phyloP scores from a whole-genome alignment of 2,797 vertebrate genomes.

The Sus cebifrons region DNA sequence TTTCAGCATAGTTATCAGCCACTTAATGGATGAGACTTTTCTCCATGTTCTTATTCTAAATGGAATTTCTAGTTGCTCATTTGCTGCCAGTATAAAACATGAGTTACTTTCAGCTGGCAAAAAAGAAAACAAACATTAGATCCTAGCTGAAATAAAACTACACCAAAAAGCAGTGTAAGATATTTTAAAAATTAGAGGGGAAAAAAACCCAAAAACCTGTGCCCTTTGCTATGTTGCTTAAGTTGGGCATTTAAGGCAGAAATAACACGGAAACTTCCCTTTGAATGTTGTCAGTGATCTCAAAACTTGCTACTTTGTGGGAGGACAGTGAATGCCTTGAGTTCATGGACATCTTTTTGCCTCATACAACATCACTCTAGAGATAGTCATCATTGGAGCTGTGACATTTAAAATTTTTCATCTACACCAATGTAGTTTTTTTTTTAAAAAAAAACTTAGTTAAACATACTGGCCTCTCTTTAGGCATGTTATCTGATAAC shows the following conservation, averaged over 20 bases:
- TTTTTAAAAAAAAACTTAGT: neutral
- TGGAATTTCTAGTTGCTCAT: slow-evolving; percentile 37
- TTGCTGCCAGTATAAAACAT: slow-evolving; percentile 48
- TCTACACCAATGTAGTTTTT: neutral
- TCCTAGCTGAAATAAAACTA: slow-evolving; percentile 50
- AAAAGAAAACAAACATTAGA: neutral
- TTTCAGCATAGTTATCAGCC: neutral
- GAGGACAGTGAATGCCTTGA: neutral
- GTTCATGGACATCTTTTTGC: neutral
- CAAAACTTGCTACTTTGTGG: slow-evolving; percentile 10
- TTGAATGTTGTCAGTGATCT: neutral
- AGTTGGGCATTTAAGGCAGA: neutral
- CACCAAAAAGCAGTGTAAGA: slow-evolving; percentile 34
- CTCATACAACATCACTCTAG: neutral
- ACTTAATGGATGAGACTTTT: slow-evolving; percentile 19
- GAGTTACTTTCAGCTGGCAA: slow-evolving; percentile 36
- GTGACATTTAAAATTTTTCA: slow-evolving; percentile 65
- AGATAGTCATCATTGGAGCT: slow-evolving; percentile 7
- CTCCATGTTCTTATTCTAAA: slow-evolving; percentile 29
- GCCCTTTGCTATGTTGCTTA: neutral
- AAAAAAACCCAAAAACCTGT: neutral
- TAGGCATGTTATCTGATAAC: slow-evolving; percentile 36
- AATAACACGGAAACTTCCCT: neutral
- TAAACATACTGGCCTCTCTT: slow-evolving; percentile 47
- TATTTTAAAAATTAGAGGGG: slow-evolving; percentile 40